phyloP scores from a whole-genome alignment of 2,888 invertebrate species.

The Nomada fucata region DNA sequence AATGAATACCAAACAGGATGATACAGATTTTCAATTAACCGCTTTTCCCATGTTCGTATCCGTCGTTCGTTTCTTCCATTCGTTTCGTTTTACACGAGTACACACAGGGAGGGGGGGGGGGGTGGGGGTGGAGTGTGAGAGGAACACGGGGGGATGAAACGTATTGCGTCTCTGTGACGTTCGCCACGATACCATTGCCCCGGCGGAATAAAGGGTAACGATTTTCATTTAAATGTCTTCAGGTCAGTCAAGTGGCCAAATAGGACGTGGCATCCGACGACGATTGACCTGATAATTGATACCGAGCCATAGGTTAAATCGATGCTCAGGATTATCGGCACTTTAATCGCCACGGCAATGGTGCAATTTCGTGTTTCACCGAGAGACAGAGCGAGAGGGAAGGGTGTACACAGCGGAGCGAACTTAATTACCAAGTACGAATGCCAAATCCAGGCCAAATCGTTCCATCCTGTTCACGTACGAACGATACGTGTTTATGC shows the following conservation, averaged over 20 bases:
- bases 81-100: neutral
- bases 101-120: neutral
- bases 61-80: neutral
- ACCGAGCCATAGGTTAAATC: constrained; percentile 69
- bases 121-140: too few species aligned
- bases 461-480: constrained; percentile 40
- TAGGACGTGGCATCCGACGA: constrained; percentile 54
- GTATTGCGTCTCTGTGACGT: constrained; percentile 13
- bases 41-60: constrained; percentile 17
- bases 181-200: constrained; percentile 9
- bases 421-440: constrained; percentile 67
- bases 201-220: constrained; percentile 37
- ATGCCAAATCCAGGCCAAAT: constrained; percentile 62
- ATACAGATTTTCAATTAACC: constrained; percentile 61
- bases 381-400: neutral
- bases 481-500: constrained; percentile 58
- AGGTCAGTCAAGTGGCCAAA: constrained; percentile 59
- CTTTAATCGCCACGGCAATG: constrained; percentile 67
- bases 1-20: constrained; percentile 59
- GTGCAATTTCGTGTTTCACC: constrained; percentile 60
- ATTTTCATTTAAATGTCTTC: constrained; percentile 59
- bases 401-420: constrained; percentile 29
- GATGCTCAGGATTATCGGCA: constrained; percentile 65
- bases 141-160: neutral
- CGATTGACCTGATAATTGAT: constrained; percentile 69